Base-by-base conservation (phyloP, 35 echinoderm and acorn worm species). In the Heliocidaris erythrogramma region DNA sequence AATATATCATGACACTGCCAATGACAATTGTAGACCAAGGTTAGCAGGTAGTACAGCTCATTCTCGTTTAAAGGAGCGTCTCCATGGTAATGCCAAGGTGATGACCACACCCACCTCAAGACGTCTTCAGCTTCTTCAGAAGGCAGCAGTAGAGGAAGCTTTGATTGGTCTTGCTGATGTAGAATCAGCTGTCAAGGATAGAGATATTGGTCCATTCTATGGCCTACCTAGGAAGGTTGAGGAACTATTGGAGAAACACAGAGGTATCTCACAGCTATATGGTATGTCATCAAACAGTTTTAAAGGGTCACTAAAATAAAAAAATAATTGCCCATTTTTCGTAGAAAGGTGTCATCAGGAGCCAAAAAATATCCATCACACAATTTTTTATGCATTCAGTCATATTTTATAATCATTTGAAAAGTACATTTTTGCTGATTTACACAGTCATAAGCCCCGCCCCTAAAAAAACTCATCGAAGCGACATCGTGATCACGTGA, bases 171-270 rank as follows among this genome's bases (percentile, higher is more conserved):
- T 95, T 78, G 65, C 85, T 13, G 53, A 93, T 32, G 86, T 97
- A 21, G 47, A 95, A 14, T 32, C 24, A 9, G 31, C 27, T 17
- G 48, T 29, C 27, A 78, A 48, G 71, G 93, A 96, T 61, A 98
- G 94, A 56, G 97, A 98, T 87, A 94, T 98, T 29, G 97, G 97
- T 35, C 97, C 97, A 35, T 98, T 98, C 61, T 98, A 98, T 94
- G 97, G 97, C 30, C 95, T 98, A 24, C 97, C 97, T 4, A 96
- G 92, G 31, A 98, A 92, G 52, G 97, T 98, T 5, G 69, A 97
- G 42, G 96, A 97, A 49, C 50, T 98, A 86, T 87, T 98, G 16
- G 95, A 95, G 32, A 30, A 69, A 53, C 97, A 97, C 24, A 93
- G 96, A 85, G 97, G 97, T 21, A 98, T 98, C 69, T 53, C 94